Evolutionary conservation across 2,888 invertebrate genomes (phyloP).

Genomic region (Gerris lacustris): DNA sequence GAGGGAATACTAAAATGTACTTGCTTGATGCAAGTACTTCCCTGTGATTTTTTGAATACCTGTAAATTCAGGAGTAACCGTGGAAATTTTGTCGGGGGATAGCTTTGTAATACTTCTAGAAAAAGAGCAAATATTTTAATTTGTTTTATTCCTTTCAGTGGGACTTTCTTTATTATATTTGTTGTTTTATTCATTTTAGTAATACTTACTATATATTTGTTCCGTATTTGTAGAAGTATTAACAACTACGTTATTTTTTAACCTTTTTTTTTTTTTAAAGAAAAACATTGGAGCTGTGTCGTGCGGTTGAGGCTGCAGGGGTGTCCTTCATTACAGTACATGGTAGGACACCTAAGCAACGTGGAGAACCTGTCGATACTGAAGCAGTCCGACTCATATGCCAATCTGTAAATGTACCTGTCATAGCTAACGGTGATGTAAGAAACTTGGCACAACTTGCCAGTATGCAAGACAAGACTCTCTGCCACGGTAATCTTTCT

Average conservation of each 20-base stretch:
- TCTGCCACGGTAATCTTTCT: constrained; percentile 52
- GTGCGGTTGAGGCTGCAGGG: constrained; percentile 70
- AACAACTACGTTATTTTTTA: no score
- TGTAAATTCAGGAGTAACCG: no score
- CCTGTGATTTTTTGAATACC: no score
- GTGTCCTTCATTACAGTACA: constrained; percentile 81
- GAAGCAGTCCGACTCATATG: constrained; percentile 59
- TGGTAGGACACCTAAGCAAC: constrained; percentile 74
- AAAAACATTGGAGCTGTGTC: constrained; percentile 66
- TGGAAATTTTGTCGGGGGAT: no score
- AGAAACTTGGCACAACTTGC: constrained; percentile 59
- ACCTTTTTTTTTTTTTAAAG: constrained; percentile 33
- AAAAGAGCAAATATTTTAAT: no score
- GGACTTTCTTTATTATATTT: neutral
- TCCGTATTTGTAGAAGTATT: no score
- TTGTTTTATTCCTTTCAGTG: neutral
- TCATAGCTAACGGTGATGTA: constrained; percentile 88
- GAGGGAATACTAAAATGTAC: no score
- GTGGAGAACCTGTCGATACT: constrained; percentile 57
- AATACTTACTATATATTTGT: neutral
- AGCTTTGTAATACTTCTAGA: no score
- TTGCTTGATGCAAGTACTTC: no score
- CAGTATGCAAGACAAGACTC: constrained; percentile 50
- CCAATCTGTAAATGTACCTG: constrained; percentile 59
- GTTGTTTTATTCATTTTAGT: neutral